Evolutionary conservation across 2,113 vertebrate genomes (phyloP).

Genomic region (Corynorhinus townsendii): DNA sequence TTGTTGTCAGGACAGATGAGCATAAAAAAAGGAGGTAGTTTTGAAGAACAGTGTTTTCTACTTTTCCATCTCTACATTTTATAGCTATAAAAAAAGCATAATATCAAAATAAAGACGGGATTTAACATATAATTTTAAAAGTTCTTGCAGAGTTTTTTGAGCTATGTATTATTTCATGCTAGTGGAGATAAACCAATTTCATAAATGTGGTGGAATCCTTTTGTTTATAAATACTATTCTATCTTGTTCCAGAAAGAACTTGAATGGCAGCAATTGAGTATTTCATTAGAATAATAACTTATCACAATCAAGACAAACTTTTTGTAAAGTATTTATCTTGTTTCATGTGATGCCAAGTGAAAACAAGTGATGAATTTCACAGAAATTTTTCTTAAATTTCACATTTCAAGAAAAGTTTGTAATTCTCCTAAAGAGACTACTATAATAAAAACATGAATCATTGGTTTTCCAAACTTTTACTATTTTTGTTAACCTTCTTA

Average conservation of each 20-base stretch:
- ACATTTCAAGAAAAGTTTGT: conserved; percentile 17
- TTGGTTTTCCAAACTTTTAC: conserved; percentile 22
- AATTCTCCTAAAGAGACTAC: background rate
- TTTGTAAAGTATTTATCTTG: conserved; percentile 5
- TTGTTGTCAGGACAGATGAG: background rate
- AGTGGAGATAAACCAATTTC: conserved; percentile 3
- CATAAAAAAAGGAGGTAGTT: background rate
- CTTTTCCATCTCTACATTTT: conserved; percentile 33
- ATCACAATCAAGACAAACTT: background rate
- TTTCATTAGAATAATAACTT: conserved; percentile 30
- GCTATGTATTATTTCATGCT: background rate
- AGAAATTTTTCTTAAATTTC: background rate
- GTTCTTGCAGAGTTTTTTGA: background rate
- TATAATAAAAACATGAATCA: conserved; percentile 12
- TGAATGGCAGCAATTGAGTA: background rate
- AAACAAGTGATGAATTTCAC: conserved; percentile 13
- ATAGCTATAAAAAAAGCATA: background rate
- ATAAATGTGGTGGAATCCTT: background rate
- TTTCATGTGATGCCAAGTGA: background rate
- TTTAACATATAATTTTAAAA: conserved; percentile 16
- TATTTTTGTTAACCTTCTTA: conserved; percentile 11
- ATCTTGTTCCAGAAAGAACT: background rate
- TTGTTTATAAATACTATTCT: background rate
- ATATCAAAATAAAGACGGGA: background rate
- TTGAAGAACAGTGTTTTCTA: background rate